Evolutionary conservation across 2,797 vertebrate genomes (phyloP), one percentile per base, ranked within the genome.

Genomic region (Stomatorhinus walkeri): DNA sequence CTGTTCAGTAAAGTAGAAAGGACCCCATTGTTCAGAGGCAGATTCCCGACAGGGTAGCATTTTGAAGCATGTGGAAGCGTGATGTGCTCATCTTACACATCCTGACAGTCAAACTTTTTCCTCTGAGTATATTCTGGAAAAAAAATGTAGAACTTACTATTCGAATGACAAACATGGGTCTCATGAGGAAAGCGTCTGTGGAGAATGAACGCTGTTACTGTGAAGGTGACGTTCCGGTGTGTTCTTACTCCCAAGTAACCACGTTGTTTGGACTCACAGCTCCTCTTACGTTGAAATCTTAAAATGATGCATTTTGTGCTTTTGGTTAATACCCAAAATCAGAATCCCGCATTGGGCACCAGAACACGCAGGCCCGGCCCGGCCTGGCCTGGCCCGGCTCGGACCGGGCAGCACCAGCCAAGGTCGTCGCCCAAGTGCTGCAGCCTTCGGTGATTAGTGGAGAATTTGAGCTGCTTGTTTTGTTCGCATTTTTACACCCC

Each of bases 21-120:
- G 9, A 54, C n/a, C 51, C 51, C n/a, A 40, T 49, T 46, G 46
- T 56, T 24, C 49, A 4, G 12, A 24, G 22, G 22, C 22, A 12
- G 40, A n/a, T 48, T 1, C 14, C 32, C 7, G 5, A 48, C 22
- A n/a, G 72, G 36, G 14, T 76, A 16, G 32, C 32, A 5, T 40
- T n/a, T 46, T 88, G n/a, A 4, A 54, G 43, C 51, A 43, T 4
- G 12, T 84, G 52, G 7, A 22, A 46, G 1, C 8, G 24, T 8
- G 43, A 48, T 16, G 14, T 16, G 64, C 12, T 52, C 28, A 22
- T 84, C 52, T 88, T 32, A 14, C 28, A 40, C 49, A 3, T 54
- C 76, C 76, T 61, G 56, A 84, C 54, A 83, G 72, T 81, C 52
- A 76, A 28, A 59, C 5, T 5, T 59, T 49, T 88, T 88, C 52